Percentiles rank a stretch among this genome's conserved stretches.
Conservation (phyloP, 2,113 vertebrate genomes). For the Phainopepla nitens region DNA sequence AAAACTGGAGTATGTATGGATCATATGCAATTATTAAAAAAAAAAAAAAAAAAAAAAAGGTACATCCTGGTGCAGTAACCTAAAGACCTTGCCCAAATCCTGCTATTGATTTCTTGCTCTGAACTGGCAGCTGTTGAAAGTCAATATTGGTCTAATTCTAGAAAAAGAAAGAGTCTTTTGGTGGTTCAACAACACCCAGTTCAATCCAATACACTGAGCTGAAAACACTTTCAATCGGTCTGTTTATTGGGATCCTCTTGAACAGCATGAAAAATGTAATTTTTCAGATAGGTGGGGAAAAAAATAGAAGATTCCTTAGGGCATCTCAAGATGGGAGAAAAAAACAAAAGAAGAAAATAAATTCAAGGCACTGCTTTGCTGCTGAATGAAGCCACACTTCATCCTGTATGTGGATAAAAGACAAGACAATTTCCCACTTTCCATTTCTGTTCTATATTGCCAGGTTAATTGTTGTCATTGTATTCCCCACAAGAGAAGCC, state of each 20-base stretch:
- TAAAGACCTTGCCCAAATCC: neutral
- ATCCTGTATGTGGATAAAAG: neutral
- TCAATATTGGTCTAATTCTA: neutral
- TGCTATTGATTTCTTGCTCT: neutral
- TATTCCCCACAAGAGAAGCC: slow-evolving; percentile 48
- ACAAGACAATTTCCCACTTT: slow-evolving; percentile 42
- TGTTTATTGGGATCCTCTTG: neutral
- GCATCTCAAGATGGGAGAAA: neutral
- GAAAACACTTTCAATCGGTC: neutral
- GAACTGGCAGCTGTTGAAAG: neutral
- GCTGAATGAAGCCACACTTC: neutral
- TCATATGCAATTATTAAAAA: neutral
- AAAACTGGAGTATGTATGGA: neutral
- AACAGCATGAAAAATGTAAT: neutral
- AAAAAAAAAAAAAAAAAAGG: neutral
- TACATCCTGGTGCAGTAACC: neutral
- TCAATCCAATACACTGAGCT: neutral
- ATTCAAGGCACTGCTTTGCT: neutral
- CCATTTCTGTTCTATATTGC: slow-evolving; percentile 40
- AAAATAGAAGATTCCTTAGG: neutral
- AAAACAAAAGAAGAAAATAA: neutral
- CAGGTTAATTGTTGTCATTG: slow-evolving; percentile 63
- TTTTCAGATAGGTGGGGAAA: neutral
- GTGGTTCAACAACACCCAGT: neutral
- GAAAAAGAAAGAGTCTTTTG: neutral